A percentile compares a stretch with the other conserved stretches of the same genome.
Evolutionary conservation across 2,888 invertebrate genomes (phyloP).

Genomic region (Chrysopilus asiliformis): DNA sequence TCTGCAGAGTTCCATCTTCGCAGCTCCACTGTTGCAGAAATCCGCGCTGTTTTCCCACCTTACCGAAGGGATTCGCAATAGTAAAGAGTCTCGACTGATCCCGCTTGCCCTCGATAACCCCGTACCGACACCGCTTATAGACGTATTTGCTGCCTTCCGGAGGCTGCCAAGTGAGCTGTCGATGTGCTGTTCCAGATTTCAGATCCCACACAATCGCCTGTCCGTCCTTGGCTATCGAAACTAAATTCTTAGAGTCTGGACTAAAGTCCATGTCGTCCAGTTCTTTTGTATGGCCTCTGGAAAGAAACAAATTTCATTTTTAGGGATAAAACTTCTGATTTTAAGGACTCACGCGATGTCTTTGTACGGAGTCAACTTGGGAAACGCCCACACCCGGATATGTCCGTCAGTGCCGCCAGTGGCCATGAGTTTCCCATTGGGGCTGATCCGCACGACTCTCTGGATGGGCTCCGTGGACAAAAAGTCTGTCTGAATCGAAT

Average conservation of each 20-base stretch:
- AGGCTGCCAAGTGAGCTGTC: constrained; percentile 60
- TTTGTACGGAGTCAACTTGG: constrained; percentile 55
- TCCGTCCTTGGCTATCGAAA: constrained; percentile 80
- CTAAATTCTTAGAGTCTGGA: constrained; percentile 58
- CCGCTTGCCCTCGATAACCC: constrained; percentile 53
- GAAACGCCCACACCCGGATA: constrained; percentile 80
- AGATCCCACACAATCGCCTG: constrained; percentile 69
- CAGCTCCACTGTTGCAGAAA: constrained; percentile 71
- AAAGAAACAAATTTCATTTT: too few species aligned
- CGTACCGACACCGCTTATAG: constrained; percentile 71
- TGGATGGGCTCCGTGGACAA: constrained; percentile 66
- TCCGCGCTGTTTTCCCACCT: constrained; percentile 55
- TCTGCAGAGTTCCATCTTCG: constrained; percentile 43
- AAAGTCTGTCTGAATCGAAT: constrained; percentile 78
- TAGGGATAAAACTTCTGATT: too few species aligned
- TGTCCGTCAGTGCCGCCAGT: constrained; percentile 87
- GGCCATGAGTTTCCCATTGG: constrained; percentile 64
- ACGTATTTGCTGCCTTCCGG: constrained; percentile 67
- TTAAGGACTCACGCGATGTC: constrained; percentile 45
- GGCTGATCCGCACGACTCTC: constrained; percentile 69
- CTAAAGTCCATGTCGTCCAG: constrained; percentile 91
- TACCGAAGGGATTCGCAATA: constrained; percentile 64
- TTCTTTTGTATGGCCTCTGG: constrained; percentile 67
- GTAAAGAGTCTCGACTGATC: constrained; percentile 57
- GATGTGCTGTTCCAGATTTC: constrained; percentile 47